Evolutionary conservation across 2,888 invertebrate genomes (phyloP).

Genomic region (Thymelicus lineola): DNA sequence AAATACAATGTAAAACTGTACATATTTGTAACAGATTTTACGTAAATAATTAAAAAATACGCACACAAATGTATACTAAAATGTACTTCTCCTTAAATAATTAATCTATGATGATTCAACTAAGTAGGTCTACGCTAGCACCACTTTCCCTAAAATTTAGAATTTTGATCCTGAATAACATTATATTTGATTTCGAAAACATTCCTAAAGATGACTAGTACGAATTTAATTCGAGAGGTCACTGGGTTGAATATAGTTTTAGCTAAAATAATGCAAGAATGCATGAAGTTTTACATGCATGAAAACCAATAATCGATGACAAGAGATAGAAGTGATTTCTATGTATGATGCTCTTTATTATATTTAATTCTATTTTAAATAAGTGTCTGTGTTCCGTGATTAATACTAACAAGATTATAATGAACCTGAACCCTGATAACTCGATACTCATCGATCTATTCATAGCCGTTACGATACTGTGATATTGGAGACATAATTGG

Average conservation of each 20-base stretch:
- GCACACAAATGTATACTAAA: conserved; percentile 41
- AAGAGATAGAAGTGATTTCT: too few species aligned
- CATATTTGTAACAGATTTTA: conserved; percentile 44
- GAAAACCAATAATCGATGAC: too few species aligned
- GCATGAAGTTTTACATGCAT: too few species aligned
- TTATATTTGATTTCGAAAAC: conserved; percentile 43
- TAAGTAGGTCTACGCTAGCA: conserved; percentile 54
- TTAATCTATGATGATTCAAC: conserved; percentile 43
- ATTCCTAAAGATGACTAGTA: conserved; percentile 61
- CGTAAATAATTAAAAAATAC: conserved; percentile 44
- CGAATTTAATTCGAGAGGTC: conserved; percentile 47
- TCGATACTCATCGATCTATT: conserved; percentile 7
- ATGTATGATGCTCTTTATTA: too few species aligned
- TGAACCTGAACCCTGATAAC: not conserved
- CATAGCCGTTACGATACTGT: conserved; percentile 6
- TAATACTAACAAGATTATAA: not conserved
- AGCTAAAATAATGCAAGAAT: not conserved
- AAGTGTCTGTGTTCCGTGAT: too few species aligned
- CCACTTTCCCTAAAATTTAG: conserved; percentile 51
- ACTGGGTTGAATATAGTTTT: conserved; percentile 26
- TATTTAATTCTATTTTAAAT: too few species aligned
- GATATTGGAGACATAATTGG: conserved; percentile 31
- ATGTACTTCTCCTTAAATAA: conserved; percentile 32
- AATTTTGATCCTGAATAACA: conserved; percentile 39
- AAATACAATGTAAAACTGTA: conserved; percentile 43